Evolutionary conservation across 2,113 vertebrate genomes (phyloP).

Genomic region (Gavia stellata): DNA sequence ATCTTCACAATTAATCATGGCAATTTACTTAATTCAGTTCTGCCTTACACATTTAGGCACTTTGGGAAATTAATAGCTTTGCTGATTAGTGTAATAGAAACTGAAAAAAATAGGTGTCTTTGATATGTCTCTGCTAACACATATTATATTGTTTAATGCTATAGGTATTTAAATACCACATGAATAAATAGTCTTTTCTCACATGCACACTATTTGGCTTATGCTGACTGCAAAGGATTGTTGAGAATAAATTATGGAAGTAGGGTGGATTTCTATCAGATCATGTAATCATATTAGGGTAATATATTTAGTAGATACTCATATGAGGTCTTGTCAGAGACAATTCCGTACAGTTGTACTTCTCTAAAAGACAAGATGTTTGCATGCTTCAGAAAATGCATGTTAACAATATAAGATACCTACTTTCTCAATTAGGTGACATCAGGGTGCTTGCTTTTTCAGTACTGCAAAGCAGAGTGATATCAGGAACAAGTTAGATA

Average conservation of each 20-base stretch:
- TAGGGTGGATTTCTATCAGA: background rate
- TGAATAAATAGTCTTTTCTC: background rate
- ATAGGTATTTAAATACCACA: background rate
- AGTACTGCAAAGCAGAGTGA: background rate
- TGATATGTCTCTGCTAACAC: background rate
- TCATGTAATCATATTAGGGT: background rate
- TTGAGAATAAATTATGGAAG: background rate
- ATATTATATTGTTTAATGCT: background rate
- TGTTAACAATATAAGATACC: background rate
- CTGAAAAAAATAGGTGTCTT: background rate
- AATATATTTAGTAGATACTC: background rate
- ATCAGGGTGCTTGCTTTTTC: background rate
- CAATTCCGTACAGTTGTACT: background rate
- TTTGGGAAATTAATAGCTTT: constrained; percentile 17
- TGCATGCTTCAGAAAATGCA: background rate
- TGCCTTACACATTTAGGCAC: background rate
- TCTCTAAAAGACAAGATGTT: background rate
- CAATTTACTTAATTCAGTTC: background rate
- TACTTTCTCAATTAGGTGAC: background rate
- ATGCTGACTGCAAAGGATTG: background rate
- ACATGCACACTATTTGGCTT: background rate
- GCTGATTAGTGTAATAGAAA: background rate
- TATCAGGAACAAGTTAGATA: background rate
- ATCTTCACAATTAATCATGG: constrained; percentile 13
- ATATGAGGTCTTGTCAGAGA: background rate